phyloP scores from a whole-genome alignment of 2,113 vertebrate genomes.

The Myiozetetes cayanensis region DNA sequence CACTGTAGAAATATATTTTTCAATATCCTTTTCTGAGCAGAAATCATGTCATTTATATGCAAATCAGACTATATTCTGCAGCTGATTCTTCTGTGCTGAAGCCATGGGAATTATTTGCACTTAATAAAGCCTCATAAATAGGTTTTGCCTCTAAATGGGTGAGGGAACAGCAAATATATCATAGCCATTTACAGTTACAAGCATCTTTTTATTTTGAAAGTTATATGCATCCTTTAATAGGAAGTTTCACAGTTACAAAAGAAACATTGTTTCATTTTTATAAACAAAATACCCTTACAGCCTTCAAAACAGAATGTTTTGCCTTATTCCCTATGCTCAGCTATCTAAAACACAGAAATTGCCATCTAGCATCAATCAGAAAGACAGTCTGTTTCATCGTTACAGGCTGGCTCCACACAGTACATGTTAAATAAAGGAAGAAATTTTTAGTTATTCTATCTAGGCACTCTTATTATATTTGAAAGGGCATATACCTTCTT shows the following conservation, averaged over 20 bases:
- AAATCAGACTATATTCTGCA: constrained; percentile 76
- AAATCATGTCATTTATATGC: constrained; percentile 84
- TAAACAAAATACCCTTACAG: constrained; percentile 45
- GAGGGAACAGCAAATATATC: constrained; percentile 60
- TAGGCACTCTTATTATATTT: background rate
- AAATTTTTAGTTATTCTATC: background rate
- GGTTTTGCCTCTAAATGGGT: constrained; percentile 71
- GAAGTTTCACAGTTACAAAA: constrained; percentile 68
- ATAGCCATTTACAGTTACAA: constrained; percentile 71
- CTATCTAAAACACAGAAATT: background rate
- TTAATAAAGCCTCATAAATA: constrained; percentile 83
- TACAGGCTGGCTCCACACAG: background rate
- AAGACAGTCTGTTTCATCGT: background rate
- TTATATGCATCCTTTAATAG: constrained; percentile 62
- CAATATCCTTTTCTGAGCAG: constrained; percentile 76
- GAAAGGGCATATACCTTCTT: background rate
- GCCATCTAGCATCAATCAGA: background rate
- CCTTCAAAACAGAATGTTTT: background rate
- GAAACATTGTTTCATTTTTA: constrained; percentile 49
- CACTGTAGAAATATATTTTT: constrained; percentile 75
- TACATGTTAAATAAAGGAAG: background rate
- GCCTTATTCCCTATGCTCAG: background rate
- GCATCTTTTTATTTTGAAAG: constrained; percentile 71
- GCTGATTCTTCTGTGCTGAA: constrained; percentile 72
- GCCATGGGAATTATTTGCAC: constrained; percentile 80